Conservation (phyloP, 1,140 invertebrate genomes). For the Neodiprion virginianus region DNA sequence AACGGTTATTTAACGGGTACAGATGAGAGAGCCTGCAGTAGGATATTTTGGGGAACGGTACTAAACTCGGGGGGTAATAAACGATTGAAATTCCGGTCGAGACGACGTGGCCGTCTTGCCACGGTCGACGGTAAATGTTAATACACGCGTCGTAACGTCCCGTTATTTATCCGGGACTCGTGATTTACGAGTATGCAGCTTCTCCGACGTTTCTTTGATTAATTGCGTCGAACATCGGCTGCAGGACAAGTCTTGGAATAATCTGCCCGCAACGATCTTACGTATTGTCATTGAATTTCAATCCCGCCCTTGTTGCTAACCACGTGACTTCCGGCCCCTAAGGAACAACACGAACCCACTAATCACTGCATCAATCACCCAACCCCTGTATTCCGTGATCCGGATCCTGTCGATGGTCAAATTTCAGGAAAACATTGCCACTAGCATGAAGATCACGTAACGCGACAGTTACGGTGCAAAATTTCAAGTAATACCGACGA, state of each 20-base stretch:
- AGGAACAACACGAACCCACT: background rate
- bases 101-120: background rate
- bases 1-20: background rate
- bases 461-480: too few species aligned
- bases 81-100: background rate
- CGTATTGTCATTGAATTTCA: too few species aligned
- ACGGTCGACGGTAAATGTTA: background rate
- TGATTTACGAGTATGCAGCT: background rate
- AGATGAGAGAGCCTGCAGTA: background rate
- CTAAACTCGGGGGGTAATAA: background rate
- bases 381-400: too few species aligned
- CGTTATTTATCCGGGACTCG: background rate
- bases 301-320: background rate
- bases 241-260: too few species aligned
- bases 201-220: too few species aligned
- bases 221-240: too few species aligned
- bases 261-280: too few species aligned
- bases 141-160: background rate
- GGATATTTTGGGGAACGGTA: background rate
- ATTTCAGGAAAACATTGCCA: too few species aligned
- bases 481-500: too few species aligned
- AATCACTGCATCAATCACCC: background rate
- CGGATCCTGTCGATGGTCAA: too few species aligned
- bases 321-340: constrained; percentile 1
- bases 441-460: too few species aligned